These are phyloP conservation scores for Perithous albicinctus DNA, from an alignment of 2,888 invertebrate species.

Conservation along the genomic window DNA sequence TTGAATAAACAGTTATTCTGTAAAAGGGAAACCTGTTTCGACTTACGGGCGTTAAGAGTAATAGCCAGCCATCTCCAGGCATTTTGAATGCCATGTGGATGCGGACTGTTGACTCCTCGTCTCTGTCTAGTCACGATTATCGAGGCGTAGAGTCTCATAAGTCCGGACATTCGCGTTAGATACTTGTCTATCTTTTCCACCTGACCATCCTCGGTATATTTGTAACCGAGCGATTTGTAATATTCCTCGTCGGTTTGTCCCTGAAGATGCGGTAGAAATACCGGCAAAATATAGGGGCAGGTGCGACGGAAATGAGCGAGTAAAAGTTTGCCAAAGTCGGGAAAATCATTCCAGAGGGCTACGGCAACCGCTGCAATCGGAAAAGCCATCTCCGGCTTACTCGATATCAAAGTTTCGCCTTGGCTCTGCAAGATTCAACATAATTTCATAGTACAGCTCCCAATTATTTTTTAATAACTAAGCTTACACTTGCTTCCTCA, in stretches of 20 bases:
- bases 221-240: conserved; percentile 88
- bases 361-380: conserved; percentile 93
- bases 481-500: too few species aligned
- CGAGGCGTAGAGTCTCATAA: conserved; percentile 92
- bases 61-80: conserved; percentile 95
- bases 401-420: conserved; percentile 93
- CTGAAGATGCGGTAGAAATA: conserved; percentile 89
- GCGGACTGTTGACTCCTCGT: conserved; percentile 85
- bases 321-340: conserved; percentile 92
- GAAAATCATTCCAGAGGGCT: conserved; percentile 92
- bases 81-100: conserved; percentile 90
- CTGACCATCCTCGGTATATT: conserved; percentile 88
- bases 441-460: not conserved
- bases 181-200: conserved; percentile 94
- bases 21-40: too few species aligned
- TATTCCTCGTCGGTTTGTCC: conserved; percentile 92
- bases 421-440: conserved; percentile 90
- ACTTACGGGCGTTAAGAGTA: conserved; percentile 87
- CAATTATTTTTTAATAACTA: too few species aligned
- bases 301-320: conserved; percentile 91
- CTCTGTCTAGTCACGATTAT: conserved; percentile 90
- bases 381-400: conserved; percentile 94
- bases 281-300: conserved; percentile 95
- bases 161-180: conserved; percentile 93
- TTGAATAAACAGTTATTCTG: not conserved